Base-by-base conservation (phyloP, 2,797 vertebrate genomes). In the Margarornis squamiger region DNA sequence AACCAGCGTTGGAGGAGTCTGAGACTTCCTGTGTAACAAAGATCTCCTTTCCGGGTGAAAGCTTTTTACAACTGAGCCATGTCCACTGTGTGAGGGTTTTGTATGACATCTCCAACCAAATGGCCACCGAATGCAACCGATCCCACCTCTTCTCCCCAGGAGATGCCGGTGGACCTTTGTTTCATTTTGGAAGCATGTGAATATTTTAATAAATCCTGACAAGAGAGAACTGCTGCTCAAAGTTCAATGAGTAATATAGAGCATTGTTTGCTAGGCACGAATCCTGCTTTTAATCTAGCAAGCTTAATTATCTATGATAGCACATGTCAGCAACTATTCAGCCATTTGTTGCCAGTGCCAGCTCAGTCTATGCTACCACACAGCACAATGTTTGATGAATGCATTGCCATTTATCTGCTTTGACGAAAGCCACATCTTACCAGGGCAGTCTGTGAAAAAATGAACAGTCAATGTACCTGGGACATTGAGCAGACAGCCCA, bases 111-210 rank as follows among this genome's bases (percentile, higher is more conserved):
- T 84, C 73, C 70, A 90, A 62, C 48, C 66, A 70, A 97, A 93
- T 91, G 95, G 77, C 51, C 92, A 95, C 96, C 8, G 93, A 97
- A 79, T 65, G 94, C 94, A 97, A 88, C 83, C 1, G 6, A 66
- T 94, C 78, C 85, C 93, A 84, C 90, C 75, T 93, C 88, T 95
- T 93, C 77, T 97, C 21, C 38, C 27, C 81, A 85, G 92, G 94
- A 97, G 93, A 95, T 30, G 12, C 72, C 11, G 72, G 95, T 84
- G 97, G 92, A 90, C 91, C 82, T 96, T 73, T 94, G 94, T 97
- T 97, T 97, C 91, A 1, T 97, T 96, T 97, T 92, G 96, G 93
- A 98, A 97, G 98, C 98, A 98, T 98, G 98, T 95, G 96, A 97
- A 92, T 90, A 95, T 96, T 97, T 95, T 96, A 95, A 95, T 82